A percentile compares a stretch with the other conserved stretches of the same genome.
phyloP scores from a whole-genome alignment of 2,888 invertebrate genomes.

The Calliphora vomitoria region DNA sequence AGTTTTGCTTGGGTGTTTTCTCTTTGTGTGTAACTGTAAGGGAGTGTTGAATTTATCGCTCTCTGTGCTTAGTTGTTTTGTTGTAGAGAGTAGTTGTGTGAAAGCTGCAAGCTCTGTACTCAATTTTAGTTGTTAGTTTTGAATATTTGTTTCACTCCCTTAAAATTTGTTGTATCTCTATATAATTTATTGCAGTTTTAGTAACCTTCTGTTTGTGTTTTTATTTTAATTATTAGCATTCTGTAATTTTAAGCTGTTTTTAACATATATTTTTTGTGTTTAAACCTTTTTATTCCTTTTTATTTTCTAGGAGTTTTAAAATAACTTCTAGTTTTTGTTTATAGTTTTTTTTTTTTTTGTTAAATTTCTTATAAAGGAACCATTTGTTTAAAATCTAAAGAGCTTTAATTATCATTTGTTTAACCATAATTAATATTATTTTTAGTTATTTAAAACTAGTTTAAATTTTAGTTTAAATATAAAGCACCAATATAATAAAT shows the following conservation, averaged over 20 bases:
- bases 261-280: conserved; percentile 7
- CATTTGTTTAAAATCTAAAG: conserved; percentile 71
- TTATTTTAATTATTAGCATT: neutral
- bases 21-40: too few species aligned
- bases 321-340: conserved; percentile 28
- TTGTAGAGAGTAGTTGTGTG: too few species aligned
- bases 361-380: conserved; percentile 65
- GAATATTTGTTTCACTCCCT: neutral
- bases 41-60: too few species aligned
- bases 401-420: conserved; percentile 51
- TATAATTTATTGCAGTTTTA: conserved; percentile 64
- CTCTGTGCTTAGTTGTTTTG: too few species aligned
- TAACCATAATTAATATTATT: conserved; percentile 16
- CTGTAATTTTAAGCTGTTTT: conserved; percentile 19
- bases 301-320: conserved; percentile 23
- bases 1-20: too few species aligned
- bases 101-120: too few species aligned
- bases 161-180: neutral
- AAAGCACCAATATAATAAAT: conserved; percentile 74
- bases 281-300: conserved; percentile 60
- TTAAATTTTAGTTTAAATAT: conserved; percentile 54
- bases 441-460: conserved; percentile 53
- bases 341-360: conserved; percentile 15
- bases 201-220: conserved; percentile 56
- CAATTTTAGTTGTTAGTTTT: too few species aligned